Conservation (phyloP, 2,113 vertebrate genomes). For the Ochotona princeps region DNA sequence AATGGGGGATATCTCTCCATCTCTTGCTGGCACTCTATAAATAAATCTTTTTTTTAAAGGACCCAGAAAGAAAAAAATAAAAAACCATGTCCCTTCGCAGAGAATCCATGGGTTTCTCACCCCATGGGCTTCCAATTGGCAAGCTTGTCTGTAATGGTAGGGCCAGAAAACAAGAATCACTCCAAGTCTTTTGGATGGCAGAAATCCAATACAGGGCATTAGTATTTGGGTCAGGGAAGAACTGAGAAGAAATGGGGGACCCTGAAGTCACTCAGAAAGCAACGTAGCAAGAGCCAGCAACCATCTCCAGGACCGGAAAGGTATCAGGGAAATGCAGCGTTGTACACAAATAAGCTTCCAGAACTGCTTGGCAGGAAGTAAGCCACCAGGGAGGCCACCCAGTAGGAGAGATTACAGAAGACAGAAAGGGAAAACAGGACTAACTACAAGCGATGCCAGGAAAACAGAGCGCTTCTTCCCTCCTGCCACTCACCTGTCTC, state of each 20-base stretch:
- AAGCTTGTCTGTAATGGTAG: background rate
- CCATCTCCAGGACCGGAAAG: background rate
- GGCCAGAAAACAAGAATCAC: background rate
- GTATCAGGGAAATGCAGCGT: background rate
- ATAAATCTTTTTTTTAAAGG: background rate
- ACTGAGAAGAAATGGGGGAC: background rate
- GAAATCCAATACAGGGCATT: constrained; percentile 4
- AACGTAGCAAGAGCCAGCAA: background rate
- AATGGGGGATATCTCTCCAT: too few species aligned
- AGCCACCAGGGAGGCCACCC: background rate
- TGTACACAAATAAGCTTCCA: background rate
- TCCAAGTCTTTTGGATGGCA: constrained; percentile 17
- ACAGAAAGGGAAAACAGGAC: background rate
- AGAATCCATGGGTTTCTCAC: background rate
- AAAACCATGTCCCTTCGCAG: background rate
- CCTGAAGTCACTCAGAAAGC: background rate
- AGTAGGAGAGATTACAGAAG: background rate
- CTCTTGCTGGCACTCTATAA: too few species aligned
- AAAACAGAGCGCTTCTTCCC: background rate
- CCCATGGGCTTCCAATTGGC: background rate
- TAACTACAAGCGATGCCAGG: background rate
- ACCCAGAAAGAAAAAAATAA: background rate
- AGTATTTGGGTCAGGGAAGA: background rate
- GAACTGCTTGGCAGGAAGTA: background rate
- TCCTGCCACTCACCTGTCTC: background rate